Conservation (phyloP, 1,140 invertebrate species). For the Papilio aristodemus region DNA sequence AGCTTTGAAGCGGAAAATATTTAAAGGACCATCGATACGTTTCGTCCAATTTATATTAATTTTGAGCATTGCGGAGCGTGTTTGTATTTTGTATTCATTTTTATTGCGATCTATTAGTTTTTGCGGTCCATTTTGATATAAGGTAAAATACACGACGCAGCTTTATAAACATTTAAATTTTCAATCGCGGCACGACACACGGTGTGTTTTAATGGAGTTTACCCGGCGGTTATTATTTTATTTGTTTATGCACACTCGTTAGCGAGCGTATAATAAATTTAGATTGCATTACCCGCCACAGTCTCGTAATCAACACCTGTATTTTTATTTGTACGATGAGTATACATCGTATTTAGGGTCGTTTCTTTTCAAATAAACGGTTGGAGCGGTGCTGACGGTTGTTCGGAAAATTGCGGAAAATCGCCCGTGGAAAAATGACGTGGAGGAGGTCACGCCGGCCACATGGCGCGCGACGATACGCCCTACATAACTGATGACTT, state of each 20-base stretch:
- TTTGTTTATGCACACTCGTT: conserved; percentile 23
- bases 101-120: conserved; percentile 58
- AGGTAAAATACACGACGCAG: conserved; percentile 32
- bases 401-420: conserved; percentile 70
- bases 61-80: conserved; percentile 53
- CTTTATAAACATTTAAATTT: conserved; percentile 35
- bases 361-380: conserved; percentile 46
- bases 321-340: conserved; percentile 27
- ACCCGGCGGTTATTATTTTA: conserved; percentile 16
- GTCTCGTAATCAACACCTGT: conserved; percentile 26
- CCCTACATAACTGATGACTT: conserved; percentile 78
- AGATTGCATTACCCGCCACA: conserved; percentile 32
- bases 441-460: conserved; percentile 53
- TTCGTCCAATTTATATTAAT: conserved; percentile 65
- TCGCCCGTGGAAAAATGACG: conserved; percentile 73
- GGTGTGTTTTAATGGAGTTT: conserved; percentile 19
- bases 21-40: conserved; percentile 61
- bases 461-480: conserved; percentile 72
- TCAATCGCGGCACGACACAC: conserved; percentile 14
- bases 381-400: conserved; percentile 51
- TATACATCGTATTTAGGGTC: conserved; percentile 33
- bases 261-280: conserved; percentile 31
- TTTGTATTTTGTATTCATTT: conserved; percentile 52
- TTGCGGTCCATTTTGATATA: conserved; percentile 45
- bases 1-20: conserved; percentile 46